Evolutionary conservation across 2,888 invertebrate species (phyloP), one percentile per base, ranked within the genome.

Genomic region (Clitarchus hookeri): DNA sequence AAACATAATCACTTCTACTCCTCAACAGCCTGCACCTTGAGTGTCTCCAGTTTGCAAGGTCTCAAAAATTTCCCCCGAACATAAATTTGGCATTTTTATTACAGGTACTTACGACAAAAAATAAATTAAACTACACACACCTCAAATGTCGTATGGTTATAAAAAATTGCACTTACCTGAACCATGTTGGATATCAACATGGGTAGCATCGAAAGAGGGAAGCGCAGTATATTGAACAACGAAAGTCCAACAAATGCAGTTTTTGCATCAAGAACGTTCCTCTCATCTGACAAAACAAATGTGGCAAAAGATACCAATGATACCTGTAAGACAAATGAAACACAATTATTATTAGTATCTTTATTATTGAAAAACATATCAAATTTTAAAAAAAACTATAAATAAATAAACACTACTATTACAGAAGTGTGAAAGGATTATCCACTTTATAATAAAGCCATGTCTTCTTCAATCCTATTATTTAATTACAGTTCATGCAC

Each of bases 181-280:
- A 97, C 96, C 92, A 97, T 93, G 93, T 96, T 97, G 91, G 96
- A 95, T 91, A 98, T 96, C 94, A 98, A 96, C 96, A 98, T 98
- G 91, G 98, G 98, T 92, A 98, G 95, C 96, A 98, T 96, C 91
- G 97, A 97, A 92, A 99, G 94, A 90, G 99, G 98, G 92, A 98
- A 97, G 92, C 98, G 95, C 90, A 99, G 95, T 90, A 99, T 98
- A 94, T 99, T 98, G 95, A 99, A 98, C 92, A 99, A 95, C 91
- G 98, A 97, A 91, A 99, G 94, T 90, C 98, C 97, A 90, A 98
- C 98, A 93, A 99, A 99, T 91, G 98, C 98, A 92, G 95, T 97
- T 92, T 95, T 94, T 90, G 98, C 96, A 92, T 97, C 96, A 92
- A 98, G 94, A 89, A 96, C 94, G 92, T 98, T 95, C 87, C 94